Evolutionary conservation across 2,797 vertebrate species (phyloP).

Genomic region (Arrhamphus sclerolepis): DNA sequence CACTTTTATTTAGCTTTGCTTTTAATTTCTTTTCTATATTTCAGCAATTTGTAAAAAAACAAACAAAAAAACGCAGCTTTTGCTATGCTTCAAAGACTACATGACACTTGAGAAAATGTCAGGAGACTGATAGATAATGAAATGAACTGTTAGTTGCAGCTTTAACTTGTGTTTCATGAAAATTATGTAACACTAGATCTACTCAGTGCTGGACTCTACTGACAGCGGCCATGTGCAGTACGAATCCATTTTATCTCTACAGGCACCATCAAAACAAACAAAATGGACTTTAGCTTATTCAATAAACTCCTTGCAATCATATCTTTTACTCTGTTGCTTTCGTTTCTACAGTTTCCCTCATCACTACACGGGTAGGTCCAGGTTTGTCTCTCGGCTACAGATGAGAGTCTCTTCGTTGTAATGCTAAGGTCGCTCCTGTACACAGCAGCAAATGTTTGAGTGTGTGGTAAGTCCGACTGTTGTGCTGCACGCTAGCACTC

Average conservation of each 20-base stretch:
- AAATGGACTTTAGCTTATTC: constrained; percentile 58
- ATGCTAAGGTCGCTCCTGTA: constrained; percentile 29
- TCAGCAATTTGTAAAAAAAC: too few relatives aligned
- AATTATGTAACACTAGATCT: too few relatives aligned
- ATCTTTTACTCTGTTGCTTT: not conserved
- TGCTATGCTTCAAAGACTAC: not conserved
- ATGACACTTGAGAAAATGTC: too few relatives aligned
- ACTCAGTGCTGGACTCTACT: too few relatives aligned
- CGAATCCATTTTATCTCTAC: constrained; percentile 30
- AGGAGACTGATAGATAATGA: too few relatives aligned
- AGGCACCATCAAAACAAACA: constrained; percentile 62
- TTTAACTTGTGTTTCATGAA: not conserved
- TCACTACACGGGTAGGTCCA: constrained; percentile 22
- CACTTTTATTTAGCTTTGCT: not conserved
- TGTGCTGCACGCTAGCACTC: constrained; percentile 28
- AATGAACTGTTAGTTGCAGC: constrained; percentile 4
- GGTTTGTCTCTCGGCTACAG: constrained; percentile 30
- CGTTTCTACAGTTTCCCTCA: not conserved
- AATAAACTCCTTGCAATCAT: constrained; percentile 18
- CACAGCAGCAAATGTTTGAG: constrained; percentile 49
- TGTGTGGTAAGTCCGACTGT: constrained; percentile 27
- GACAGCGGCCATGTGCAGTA: not conserved
- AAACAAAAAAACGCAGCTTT: too few relatives aligned
- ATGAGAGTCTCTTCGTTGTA: not conserved
- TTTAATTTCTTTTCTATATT: too few relatives aligned